Evolutionary conservation across 2,888 invertebrate species (phyloP).

Genomic region (Hemistola chrysoprasaria): DNA sequence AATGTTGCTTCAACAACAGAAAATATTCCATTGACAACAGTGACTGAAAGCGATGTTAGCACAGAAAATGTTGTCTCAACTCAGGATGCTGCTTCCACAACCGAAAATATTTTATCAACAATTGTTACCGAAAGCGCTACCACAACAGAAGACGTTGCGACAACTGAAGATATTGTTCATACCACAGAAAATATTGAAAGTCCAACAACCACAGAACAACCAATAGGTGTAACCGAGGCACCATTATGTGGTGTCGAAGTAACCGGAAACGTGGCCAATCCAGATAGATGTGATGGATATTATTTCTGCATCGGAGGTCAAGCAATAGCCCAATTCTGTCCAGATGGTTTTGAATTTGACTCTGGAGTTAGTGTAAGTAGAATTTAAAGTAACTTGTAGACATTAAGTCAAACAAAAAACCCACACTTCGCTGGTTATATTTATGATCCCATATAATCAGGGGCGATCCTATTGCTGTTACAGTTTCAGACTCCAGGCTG

Average conservation of each 20-base stretch:
- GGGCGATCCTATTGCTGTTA: no score
- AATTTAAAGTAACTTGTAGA: no score
- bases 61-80: slow-evolving; percentile 1
- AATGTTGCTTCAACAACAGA: not conserved
- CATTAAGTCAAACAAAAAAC: no score
- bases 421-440: no score
- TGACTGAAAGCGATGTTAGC: slow-evolving; percentile 1
- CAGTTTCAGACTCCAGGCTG: no score
- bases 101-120: slow-evolving; percentile 1
- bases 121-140: not conserved
- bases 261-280: slow-evolving; percentile 39
- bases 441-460: no score
- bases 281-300: slow-evolving; percentile 35
- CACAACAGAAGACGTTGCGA: not conserved
- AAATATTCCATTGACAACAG: not conserved
- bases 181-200: slow-evolving; percentile 1
- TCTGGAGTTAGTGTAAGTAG: slow-evolving; percentile 26
- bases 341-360: slow-evolving; percentile 39
- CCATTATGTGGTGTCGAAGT: slow-evolving; percentile 33
- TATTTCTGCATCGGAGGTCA: slow-evolving; percentile 37
- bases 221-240: slow-evolving; percentile 1
- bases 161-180: slow-evolving; percentile 1
- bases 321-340: slow-evolving; percentile 32
- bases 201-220: not conserved
- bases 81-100: not conserved